Conservation (phyloP, 2,797 vertebrate genomes). For the Myotis findleyi region DNA sequence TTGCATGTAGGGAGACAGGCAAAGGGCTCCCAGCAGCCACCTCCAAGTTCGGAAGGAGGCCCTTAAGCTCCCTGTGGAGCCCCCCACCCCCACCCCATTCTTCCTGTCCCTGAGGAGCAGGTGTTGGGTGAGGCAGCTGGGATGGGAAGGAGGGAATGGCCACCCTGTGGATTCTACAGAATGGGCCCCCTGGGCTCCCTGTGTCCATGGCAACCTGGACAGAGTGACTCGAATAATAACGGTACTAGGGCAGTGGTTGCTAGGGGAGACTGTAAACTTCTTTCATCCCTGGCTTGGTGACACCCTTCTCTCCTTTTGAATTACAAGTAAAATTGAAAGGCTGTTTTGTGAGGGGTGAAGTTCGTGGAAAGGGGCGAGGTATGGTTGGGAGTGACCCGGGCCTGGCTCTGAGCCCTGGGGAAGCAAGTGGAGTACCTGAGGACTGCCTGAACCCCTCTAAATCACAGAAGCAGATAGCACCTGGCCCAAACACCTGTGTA, state of each 20-base stretch:
- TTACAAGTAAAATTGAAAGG: constrained; percentile 46
- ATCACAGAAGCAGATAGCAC: not conserved
- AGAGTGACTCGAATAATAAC: constrained; percentile 87
- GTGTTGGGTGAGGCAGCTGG: not conserved
- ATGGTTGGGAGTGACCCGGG: not conserved
- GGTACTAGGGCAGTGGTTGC: constrained; percentile 89
- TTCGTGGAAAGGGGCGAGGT: not conserved
- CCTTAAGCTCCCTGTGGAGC: not conserved
- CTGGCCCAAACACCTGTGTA: not conserved
- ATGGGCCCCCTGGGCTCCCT: not conserved
- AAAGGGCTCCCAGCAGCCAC: not conserved
- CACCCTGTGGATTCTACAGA: not conserved
- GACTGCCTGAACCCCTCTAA: not conserved
- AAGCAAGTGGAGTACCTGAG: not conserved
- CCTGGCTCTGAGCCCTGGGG: not conserved
- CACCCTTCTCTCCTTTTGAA: constrained; percentile 50
- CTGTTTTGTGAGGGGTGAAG: not conserved
- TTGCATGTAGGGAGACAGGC: not conserved
- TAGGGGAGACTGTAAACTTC: constrained; percentile 89
- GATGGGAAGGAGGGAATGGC: not conserved
- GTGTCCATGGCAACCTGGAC: constrained; percentile 89
- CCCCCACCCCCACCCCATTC: not conserved
- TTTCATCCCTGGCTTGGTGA: constrained; percentile 1
- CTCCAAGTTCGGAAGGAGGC: not conserved
- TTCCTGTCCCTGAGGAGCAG: constrained; percentile 25